Evolutionary conservation across 2,113 vertebrate genomes (phyloP).

Genomic region (Hippocampus guttulatus): DNA sequence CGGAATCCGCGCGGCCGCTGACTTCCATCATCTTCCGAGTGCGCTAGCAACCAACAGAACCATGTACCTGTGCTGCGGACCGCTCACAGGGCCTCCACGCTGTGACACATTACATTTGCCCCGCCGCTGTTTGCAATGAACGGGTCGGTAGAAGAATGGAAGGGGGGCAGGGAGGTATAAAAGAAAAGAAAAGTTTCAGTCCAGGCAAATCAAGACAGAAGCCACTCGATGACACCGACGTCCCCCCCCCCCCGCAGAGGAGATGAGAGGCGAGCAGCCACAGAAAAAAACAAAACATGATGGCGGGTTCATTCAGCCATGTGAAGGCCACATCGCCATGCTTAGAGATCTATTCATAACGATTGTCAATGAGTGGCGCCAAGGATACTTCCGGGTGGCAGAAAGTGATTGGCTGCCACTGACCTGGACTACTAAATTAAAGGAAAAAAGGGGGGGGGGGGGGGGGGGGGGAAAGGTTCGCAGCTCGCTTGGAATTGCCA

Average conservation of each 20-base stretch:
- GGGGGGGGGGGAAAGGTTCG: too few species aligned
- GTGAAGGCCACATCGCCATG: too few species aligned
- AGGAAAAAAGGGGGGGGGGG: too few species aligned
- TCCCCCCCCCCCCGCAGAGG: not conserved
- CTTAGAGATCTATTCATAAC: too few species aligned
- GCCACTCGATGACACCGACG: conserved; percentile 82
- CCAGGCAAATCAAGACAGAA: conserved; percentile 96
- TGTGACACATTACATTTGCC: conserved; percentile 98
- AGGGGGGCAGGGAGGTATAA: conserved; percentile 73
- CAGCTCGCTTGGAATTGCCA: too few species aligned
- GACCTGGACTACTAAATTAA: too few species aligned
- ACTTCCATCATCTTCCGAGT: conserved; percentile 91
- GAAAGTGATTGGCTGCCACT: too few species aligned
- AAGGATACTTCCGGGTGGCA: too few species aligned
- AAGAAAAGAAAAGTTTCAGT: conserved; percentile 98
- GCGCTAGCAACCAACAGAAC: conserved; percentile 96
- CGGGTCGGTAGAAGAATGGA: conserved; percentile 73
- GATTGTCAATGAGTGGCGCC: too few species aligned
- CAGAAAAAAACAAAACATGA: conserved; percentile 35
- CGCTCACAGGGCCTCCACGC: conserved; percentile 97
- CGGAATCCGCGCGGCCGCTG: conserved; percentile 55
- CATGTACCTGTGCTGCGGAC: conserved; percentile 97
- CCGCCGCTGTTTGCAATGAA: conserved; percentile 99
- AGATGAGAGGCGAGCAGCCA: conserved; percentile 51
- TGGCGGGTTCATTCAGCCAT: too few species aligned